phyloP scores from a whole-genome alignment of 2,113 vertebrate species.

The Garra rufa region DNA sequence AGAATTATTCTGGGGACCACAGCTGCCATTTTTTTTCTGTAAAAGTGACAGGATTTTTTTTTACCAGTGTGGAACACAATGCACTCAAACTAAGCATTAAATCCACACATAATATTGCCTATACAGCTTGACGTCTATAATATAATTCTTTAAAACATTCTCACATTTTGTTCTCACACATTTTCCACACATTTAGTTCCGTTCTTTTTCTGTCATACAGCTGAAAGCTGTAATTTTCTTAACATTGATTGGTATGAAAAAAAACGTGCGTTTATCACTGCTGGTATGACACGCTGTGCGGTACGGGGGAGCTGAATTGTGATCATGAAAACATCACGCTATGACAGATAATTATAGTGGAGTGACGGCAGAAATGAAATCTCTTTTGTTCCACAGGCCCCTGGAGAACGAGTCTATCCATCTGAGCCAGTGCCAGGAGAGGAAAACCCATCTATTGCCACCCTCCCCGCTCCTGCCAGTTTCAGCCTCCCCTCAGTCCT shows the following conservation, averaged over 20 bases:
- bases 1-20: neutral
- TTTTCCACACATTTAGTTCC: slow-evolving; percentile 9
- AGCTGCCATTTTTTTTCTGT: neutral
- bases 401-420: slow-evolving; percentile 62
- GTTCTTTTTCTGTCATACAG: neutral
- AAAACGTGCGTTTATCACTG: neutral
- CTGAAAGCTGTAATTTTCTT: slow-evolving; percentile 20
- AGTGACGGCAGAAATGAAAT: slow-evolving; percentile 34
- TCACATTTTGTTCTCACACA: neutral
- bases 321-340: slow-evolving; percentile 28
- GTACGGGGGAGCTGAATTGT: slow-evolving; percentile 25
- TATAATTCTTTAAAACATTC: neutral
- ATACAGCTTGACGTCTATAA: neutral
- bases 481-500: slow-evolving; percentile 47
- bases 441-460: slow-evolving; percentile 58
- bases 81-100: neutral
- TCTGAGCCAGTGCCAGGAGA: slow-evolving; percentile 56
- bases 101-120: neutral
- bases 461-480: slow-evolving; percentile 64
- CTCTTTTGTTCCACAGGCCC: slow-evolving; percentile 59
- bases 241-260: neutral
- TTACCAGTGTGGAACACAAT: neutral
- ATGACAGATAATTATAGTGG: slow-evolving; percentile 36
- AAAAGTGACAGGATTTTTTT: neutral
- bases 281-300: slow-evolving; percentile 1